Conservation (phyloP, 2,113 vertebrate species). For the Dascyllus trimaculatus region DNA sequence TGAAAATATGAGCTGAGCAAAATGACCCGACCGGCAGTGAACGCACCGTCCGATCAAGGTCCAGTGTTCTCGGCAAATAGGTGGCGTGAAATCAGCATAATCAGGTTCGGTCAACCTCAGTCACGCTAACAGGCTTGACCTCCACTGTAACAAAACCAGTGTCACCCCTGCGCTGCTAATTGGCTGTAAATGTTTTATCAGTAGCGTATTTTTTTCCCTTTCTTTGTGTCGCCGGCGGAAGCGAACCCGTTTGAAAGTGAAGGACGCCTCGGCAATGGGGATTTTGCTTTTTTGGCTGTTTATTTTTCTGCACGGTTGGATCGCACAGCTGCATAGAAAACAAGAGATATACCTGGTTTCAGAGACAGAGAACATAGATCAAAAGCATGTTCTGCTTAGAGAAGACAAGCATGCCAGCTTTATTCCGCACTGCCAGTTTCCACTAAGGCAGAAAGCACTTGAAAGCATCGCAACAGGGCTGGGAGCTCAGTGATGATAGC, state of each 20-base stretch:
- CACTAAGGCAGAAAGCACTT: conserved; percentile 60
- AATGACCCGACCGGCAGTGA: conserved; percentile 9
- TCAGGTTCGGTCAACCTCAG: conserved; percentile 11
- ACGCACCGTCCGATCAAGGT: conserved; percentile 21
- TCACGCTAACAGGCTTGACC: conserved; percentile 34
- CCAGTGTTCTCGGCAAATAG: conserved; percentile 18
- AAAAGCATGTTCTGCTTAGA: conserved; percentile 73
- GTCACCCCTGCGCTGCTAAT: conserved; percentile 36
- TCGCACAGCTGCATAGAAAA: conserved; percentile 61
- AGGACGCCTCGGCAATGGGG: conserved; percentile 47
- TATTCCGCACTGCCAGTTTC: conserved; percentile 65
- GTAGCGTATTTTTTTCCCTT: conserved; percentile 45
- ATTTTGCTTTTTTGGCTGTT: conserved; percentile 61
- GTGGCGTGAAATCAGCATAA: conserved; percentile 17
- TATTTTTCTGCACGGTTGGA: conserved; percentile 67
- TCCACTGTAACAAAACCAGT: conserved; percentile 17
- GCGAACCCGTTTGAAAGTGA: conserved; percentile 53
- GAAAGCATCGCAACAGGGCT: conserved; percentile 57
- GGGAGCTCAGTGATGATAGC: conserved; percentile 46
- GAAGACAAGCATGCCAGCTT: conserved; percentile 71
- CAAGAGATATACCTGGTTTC: conserved; percentile 68
- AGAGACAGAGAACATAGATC: conserved; percentile 70
- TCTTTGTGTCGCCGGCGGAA: conserved; percentile 56
- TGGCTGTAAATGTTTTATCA: conserved; percentile 48
- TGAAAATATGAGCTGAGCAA: conserved; percentile 12